Base-by-base conservation (phyloP, 1,140 invertebrate genomes). In the Sinonovacula constricta region DNA sequence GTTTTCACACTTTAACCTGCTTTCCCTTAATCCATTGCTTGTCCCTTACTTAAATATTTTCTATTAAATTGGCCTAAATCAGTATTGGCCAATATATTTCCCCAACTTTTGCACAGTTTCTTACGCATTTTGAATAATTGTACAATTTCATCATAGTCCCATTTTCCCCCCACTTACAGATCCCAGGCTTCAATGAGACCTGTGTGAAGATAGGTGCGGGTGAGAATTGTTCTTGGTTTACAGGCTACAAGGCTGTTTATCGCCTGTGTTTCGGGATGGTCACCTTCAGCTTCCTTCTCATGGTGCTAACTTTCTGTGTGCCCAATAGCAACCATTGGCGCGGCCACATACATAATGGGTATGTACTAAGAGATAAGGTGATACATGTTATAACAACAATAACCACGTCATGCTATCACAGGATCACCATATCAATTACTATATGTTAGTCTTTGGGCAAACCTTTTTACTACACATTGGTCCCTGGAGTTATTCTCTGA, bases 241-340 rank as follows among this genome's bases (percentile, higher is more conserved):
- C 89, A 22, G 92, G 92, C 15, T 92, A 92, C 72, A 88, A 91
- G 81, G 91, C 91, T 45, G 91, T 92, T 14, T 92, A 92, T 71
- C 81, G 92, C 68, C 68, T 92, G 30, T 89, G 90, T 74, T 87
- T 92, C 36, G 91, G 90, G 15, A 84, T 92, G 60, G 88, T 91
- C 18, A 85, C 84, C 0, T 92, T 91, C 69, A 87, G 88, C 77
- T 85, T 91, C 31, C 53, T 91, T 34, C 79, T 92, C 56, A 84
- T 89, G 79, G 5, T 91, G 0, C 31, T 90, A n/a, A 91, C 91
- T 31, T 77, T 88, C 24, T 89, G 87, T 83, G 87, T 92, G 5
- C 84, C 83, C 10, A 89, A 82, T n/a, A 91, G 91, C 78, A 83
- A 87, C 72, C 87, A 88, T 45, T 91, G 87, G 75, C 81, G 91